Evolutionary conservation across 2,888 invertebrate genomes (phyloP).

Genomic region (Periphyllus acericola): DNA sequence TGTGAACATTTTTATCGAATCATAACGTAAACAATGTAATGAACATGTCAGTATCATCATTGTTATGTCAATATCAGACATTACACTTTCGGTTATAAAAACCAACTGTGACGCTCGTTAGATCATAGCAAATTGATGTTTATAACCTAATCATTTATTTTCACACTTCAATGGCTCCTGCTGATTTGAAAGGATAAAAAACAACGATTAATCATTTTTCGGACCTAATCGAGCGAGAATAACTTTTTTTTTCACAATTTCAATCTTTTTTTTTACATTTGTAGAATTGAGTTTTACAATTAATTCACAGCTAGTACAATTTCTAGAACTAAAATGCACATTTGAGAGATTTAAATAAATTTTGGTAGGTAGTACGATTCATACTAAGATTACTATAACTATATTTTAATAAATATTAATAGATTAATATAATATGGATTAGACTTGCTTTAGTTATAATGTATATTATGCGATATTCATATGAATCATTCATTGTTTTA

Average conservation of each 20-base stretch:
- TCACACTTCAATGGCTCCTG: slow-evolving; percentile 14
- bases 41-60: slow-evolving; percentile 27
- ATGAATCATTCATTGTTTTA: not conserved
- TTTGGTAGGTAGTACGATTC: no score
- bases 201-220: slow-evolving; percentile 50
- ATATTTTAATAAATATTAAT: no score
- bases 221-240: slow-evolving; percentile 14
- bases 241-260: slow-evolving; percentile 24
- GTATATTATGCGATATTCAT: no score
- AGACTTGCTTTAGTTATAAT: no score
- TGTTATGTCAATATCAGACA: slow-evolving; percentile 12
- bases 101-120: slow-evolving; percentile 37
- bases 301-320: not conserved
- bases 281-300: no score
- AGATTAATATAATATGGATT: no score
- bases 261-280: not conserved
- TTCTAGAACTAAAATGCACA: not conserved
- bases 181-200: slow-evolving; percentile 13
- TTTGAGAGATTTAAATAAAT: not conserved
- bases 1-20: not conserved
- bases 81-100: slow-evolving; percentile 10
- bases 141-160: slow-evolving; percentile 41
- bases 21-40: not conserved
- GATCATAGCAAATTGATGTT: slow-evolving; percentile 31
- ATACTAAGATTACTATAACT: no score